phyloP scores from a whole-genome alignment of 2,888 invertebrate species.

The Cordilura impudica region DNA sequence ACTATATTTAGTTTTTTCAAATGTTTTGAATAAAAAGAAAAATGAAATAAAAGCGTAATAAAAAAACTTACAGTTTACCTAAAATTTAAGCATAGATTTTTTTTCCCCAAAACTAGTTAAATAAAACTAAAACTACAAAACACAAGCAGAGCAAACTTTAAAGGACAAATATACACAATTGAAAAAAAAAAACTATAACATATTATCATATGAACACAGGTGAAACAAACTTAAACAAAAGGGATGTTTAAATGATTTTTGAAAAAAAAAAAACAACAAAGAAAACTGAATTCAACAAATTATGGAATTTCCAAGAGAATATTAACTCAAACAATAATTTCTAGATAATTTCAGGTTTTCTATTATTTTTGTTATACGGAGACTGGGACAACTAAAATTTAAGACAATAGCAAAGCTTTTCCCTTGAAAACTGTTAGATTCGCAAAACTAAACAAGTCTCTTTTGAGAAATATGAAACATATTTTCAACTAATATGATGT shows the following conservation, averaged over 20 bases:
- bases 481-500: conserved; percentile 45
- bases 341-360: not conserved
- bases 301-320: conserved; percentile 54
- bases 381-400: conserved; percentile 27
- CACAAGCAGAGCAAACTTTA: too few species aligned
- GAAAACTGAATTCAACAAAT: conserved; percentile 41
- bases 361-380: not conserved
- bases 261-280: not conserved
- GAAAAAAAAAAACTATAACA: conserved; percentile 1
- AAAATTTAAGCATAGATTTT: conserved; percentile 2
- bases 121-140: not conserved
- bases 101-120: not conserved
- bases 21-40: not conserved
- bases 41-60: conserved; percentile 8
- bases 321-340: conserved; percentile 45
- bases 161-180: not conserved
- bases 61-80: conserved; percentile 35
- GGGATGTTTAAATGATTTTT: conserved; percentile 15
- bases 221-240: conserved; percentile 48
- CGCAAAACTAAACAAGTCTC: conserved; percentile 5
- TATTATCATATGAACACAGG: conserved; percentile 52
- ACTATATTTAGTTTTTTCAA: conserved; percentile 12
- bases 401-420: conserved; percentile 45
- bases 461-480: conserved; percentile 21
- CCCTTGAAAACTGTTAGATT: conserved; percentile 36